Base-by-base conservation (phyloP, 2,113 vertebrate species). In the Murina feae region DNA sequence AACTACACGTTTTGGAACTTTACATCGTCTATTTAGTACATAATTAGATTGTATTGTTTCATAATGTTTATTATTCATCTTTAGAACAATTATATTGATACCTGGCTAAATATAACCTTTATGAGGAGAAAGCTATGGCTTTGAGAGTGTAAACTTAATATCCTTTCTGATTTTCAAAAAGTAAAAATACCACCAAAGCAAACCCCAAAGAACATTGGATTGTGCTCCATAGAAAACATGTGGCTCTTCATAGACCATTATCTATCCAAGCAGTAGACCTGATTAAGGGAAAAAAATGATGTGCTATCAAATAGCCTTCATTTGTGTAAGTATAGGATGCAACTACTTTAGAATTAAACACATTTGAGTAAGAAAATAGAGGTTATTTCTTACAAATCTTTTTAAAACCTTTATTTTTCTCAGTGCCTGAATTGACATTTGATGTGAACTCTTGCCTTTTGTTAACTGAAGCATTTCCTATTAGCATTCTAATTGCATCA, bases 401-500 rank as follows among this genome's bases (percentile, higher is more conserved):
- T 95, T 93, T 6, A 35, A 88, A 79, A 12, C 0, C 4, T 76
- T 81, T 13, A 32, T 66, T 89, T 17, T 93, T 91, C 49, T 55
- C 32, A 71, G 14, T 37, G 65, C 32, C 30, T 80, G 16, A 49
- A 16, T 89, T 91, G 89, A 79, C 92, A 71, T 92, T 80, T 81
- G 39, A 76, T 78, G 78, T 74, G 37, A 21, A 53, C 2, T 58
- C 32, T 76, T 93, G 49, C 2, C 4, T 88, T 93, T 92, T 94
- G 13, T 90, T 91, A 84, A 95, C 10, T 55, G 80, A 94, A 55
- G 20, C 60, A 79, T 49, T 78, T 92, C 20, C 6, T 71, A 85
- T 90, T 76, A 92, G 17, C 17, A 76, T 87, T 93, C 44, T 93
- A 90, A 94, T 96, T 92, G 65, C 51, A 81, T 76, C 37, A 71